Evolutionary conservation across 2,113 vertebrate genomes (phyloP).

Genomic region (Lycaon pictus): DNA sequence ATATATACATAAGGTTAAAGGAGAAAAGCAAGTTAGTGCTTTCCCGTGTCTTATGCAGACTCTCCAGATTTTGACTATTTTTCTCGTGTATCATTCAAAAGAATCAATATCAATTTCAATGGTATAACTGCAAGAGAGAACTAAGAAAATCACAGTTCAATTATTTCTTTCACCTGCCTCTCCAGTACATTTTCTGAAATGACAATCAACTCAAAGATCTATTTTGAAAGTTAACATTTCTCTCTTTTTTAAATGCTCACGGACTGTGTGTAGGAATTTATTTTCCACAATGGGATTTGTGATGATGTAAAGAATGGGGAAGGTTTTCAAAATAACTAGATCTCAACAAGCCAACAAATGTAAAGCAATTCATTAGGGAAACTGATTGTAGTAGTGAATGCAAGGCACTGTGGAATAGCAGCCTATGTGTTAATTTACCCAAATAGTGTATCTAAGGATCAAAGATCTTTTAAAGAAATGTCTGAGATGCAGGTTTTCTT

Average conservation of each 20-base stretch:
- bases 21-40: not conserved
- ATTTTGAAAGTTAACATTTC: slow-evolving; percentile 65
- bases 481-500: slow-evolving; percentile 62
- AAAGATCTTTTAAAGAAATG: slow-evolving; percentile 80
- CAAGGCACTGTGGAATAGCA: slow-evolving; percentile 53
- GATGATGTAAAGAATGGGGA: not conserved
- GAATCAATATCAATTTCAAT: slow-evolving; percentile 70
- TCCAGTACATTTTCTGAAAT: slow-evolving; percentile 73
- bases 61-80: slow-evolving; percentile 30
- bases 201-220: slow-evolving; percentile 64
- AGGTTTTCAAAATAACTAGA: slow-evolving; percentile 75
- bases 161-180: slow-evolving; percentile 58
- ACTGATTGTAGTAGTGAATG: slow-evolving; percentile 52
- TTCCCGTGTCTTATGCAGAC: slow-evolving; percentile 12
- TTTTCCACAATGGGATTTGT: slow-evolving; percentile 73
- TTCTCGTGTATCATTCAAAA: slow-evolving; percentile 74
- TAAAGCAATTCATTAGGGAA: slow-evolving; percentile 73
- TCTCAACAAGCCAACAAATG: slow-evolving; percentile 70
- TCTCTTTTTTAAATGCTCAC: slow-evolving; percentile 69
- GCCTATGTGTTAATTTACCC: slow-evolving; percentile 76
- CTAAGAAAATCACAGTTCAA: slow-evolving; percentile 76
- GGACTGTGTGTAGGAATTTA: slow-evolving; percentile 41
- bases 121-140: slow-evolving; percentile 62
- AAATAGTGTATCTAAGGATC: slow-evolving; percentile 67
- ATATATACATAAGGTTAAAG: not conserved